These are phyloP conservation scores for Clepsis dumicolana DNA, from an alignment of 2,888 invertebrate genomes.

Conservation along the genomic window DNA sequence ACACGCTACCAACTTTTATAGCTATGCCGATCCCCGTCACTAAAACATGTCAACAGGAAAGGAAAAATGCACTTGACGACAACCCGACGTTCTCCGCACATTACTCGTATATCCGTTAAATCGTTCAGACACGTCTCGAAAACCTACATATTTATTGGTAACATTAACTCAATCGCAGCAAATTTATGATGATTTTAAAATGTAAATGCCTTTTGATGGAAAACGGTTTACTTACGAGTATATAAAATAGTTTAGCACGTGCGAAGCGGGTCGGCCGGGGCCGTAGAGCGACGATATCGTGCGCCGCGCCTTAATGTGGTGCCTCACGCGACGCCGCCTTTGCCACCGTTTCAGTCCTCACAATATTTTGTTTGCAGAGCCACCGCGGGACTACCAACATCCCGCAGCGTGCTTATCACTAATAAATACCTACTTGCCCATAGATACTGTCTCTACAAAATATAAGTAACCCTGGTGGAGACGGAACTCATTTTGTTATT, in stretches of 20 bases:
- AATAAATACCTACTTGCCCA: neutral
- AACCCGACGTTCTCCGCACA: neutral
- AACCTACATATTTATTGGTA: neutral
- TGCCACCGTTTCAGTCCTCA: slow-evolving; percentile 27
- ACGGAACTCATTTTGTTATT: neutral
- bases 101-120: neutral
- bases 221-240: slow-evolving; percentile 30
- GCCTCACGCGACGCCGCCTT: slow-evolving; percentile 72
- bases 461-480: neutral
- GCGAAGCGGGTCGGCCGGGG: slow-evolving; percentile 67
- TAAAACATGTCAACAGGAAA: neutral
- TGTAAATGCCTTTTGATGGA: slow-evolving; percentile 15
- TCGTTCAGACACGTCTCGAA: slow-evolving; percentile 1
- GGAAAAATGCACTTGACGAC: neutral
- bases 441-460: neutral
- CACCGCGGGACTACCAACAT: neutral
- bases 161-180: slow-evolving; percentile 1
- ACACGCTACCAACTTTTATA: no score
- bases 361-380: slow-evolving; percentile 20
- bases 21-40: neutral
- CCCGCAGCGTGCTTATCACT: neutral
- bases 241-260: slow-evolving; percentile 69
- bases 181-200: slow-evolving; percentile 14
- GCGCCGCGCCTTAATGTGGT: slow-evolving; percentile 70
- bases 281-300: slow-evolving; percentile 63